These are phyloP conservation scores for Colius striatus DNA, from an alignment of 2,113 vertebrate genomes.

Conservation along the genomic window DNA sequence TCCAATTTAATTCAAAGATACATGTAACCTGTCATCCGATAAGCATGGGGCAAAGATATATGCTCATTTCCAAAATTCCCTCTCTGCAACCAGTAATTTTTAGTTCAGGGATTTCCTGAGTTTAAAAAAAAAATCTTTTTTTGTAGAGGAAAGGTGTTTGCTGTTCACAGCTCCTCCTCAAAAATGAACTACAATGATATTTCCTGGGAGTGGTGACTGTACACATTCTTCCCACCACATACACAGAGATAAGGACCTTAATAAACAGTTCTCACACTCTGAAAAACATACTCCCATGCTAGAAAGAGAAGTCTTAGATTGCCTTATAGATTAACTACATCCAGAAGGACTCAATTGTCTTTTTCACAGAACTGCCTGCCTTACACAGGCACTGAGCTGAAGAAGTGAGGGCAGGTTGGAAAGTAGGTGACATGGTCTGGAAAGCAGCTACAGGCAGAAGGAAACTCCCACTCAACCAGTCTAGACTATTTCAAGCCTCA, in stretches of 20 bases:
- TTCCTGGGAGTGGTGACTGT: background rate
- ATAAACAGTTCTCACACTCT: background rate
- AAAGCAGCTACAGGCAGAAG: background rate
- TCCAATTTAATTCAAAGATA: background rate
- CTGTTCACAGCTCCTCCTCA: background rate
- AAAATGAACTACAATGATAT: background rate
- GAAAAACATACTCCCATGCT: background rate
- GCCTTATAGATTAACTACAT: background rate
- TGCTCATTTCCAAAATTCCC: background rate
- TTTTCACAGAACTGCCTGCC: background rate
- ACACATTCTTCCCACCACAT: background rate
- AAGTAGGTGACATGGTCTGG: conserved; percentile 16
- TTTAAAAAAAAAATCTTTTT: background rate
- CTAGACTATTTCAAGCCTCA: background rate
- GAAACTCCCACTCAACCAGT: background rate
- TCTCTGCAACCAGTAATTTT: background rate
- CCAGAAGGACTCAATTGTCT: background rate
- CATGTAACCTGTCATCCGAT: background rate
- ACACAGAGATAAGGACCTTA: background rate
- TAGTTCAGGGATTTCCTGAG: background rate
- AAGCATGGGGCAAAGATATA: background rate
- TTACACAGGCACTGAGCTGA: background rate
- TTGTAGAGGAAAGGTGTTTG: background rate
- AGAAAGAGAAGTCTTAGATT: background rate
- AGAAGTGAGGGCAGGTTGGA: background rate